Evolutionary conservation across 2,797 vertebrate species (phyloP), one percentile per base, ranked within the genome.

Genomic region (Otolemur crassicaudatus): DNA sequence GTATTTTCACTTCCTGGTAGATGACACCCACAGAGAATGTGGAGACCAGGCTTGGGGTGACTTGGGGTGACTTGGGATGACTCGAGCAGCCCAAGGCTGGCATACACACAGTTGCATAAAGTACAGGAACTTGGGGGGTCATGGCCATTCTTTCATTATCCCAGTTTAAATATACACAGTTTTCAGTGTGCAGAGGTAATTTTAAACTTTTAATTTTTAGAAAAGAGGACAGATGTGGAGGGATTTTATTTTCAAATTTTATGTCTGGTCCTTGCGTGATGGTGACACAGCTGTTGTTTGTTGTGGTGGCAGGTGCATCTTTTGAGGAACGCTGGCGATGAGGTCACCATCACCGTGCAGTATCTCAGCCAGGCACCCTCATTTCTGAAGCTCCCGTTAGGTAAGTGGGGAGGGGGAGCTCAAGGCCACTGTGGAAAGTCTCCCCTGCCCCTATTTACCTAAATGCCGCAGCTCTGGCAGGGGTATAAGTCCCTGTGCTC

Each of bases 351-450:
- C 98, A 99, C 99, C 23, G 99, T 99, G 97, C 99, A 99, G 98
- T 99, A 99, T 98, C 99, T 99, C 98, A 99, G 99, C 98, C 99
- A 99, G 97, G 99, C 99, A 56, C 99, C 99, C 92, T 99, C 99
- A 60, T 99, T 99, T 98, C 98, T 99, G 93, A 99, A 99, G 98
- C 99, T 99, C 98, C 99, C 99, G 86, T 98, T 99, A 98, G 99
- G 99, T 99, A 98, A 99, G 99, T 96, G 46, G 80, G 82, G 53
- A 70, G 40, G 40, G 19, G 65, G 40, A 11, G 96, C 91, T 87
- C 97, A 82, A 0, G 3, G 75, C 85, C 25, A 67, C 60, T 11
- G 56, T 53, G 94, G 94, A 81, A 96, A 95, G 96, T 63, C 93
- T 92, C 82, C 80, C 80, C 94, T 43, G 83, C 81, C 65, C 58